Percentiles rank a stretch among this genome's conserved stretches.
Conservation (phyloP, 2,888 invertebrate species). For the Amphipyra berbera region DNA sequence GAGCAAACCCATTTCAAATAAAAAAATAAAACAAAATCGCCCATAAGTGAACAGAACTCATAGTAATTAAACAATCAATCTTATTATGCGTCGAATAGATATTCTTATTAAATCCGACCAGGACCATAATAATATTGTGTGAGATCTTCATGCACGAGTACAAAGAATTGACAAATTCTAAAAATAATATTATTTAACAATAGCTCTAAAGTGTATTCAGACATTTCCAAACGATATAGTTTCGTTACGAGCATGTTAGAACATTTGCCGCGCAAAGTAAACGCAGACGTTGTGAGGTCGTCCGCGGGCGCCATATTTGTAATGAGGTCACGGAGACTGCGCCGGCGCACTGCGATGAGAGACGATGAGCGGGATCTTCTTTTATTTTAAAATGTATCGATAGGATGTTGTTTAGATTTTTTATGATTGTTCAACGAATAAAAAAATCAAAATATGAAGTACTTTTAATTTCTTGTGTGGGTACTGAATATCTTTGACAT, state of each 20-base stretch:
- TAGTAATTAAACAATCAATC: too few relatives aligned
- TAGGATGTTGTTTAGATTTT: conserved; percentile 24
- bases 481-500: too few relatives aligned
- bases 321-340: conserved; percentile 83
- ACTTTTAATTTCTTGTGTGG: neutral
- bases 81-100: too few relatives aligned
- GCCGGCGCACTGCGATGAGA: conserved; percentile 67
- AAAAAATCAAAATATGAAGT: too few relatives aligned
- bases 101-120: too few relatives aligned
- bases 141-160: too few relatives aligned
- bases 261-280: conserved; percentile 65
- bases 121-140: too few relatives aligned
- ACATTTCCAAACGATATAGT: conserved; percentile 27
- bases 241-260: conserved; percentile 47
- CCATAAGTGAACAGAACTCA: too few relatives aligned
- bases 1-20: too few relatives aligned
- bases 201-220: conserved; percentile 1
- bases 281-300: conserved; percentile 72
- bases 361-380: conserved; percentile 53
- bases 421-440: neutral
- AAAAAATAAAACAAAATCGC: too few relatives aligned
- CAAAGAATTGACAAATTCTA: too few relatives aligned
- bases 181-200: neutral
- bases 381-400: conserved; percentile 41
- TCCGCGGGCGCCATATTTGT: conserved; percentile 74